These are phyloP conservation scores for Ameiurus melas DNA, from an alignment of 2,113 vertebrate genomes.

Conservation along the genomic window DNA sequence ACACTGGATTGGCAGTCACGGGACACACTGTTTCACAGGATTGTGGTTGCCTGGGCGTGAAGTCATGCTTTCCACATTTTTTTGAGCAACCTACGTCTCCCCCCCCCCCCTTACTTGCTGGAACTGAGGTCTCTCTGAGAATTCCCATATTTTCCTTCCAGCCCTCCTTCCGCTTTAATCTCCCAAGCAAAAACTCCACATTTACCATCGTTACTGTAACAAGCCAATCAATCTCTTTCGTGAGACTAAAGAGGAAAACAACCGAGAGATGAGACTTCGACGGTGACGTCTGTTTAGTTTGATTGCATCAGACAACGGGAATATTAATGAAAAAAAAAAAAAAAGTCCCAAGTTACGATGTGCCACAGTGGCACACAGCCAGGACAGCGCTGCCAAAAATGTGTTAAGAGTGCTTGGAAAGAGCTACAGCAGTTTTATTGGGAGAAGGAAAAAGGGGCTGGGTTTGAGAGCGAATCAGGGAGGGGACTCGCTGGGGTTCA, in stretches of 20 bases:
- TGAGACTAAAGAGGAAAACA: neutral
- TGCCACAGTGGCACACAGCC: slow-evolving; percentile 40
- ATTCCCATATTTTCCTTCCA: slow-evolving; percentile 37
- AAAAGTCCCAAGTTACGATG: slow-evolving; percentile 38
- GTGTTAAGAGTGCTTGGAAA: slow-evolving; percentile 1
- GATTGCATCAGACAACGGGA: slow-evolving; percentile 19
- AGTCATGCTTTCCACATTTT: slow-evolving; percentile 68
- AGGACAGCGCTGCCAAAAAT: slow-evolving; percentile 59
- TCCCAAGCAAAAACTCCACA: slow-evolving; percentile 4
- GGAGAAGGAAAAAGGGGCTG: neutral
- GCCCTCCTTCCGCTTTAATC: slow-evolving; percentile 17
- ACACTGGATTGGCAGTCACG: slow-evolving; percentile 27
- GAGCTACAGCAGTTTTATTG: slow-evolving; percentile 33
- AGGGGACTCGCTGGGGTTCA: slow-evolving; percentile 57
- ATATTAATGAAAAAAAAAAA: neutral
- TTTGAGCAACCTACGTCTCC: slow-evolving; percentile 53
- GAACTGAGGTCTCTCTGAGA: slow-evolving; percentile 61
- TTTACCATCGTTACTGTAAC: slow-evolving; percentile 41
- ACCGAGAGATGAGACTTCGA: neutral
- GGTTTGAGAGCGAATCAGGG: slow-evolving; percentile 51
- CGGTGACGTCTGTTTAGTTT: neutral
- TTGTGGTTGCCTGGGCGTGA: slow-evolving; percentile 62
- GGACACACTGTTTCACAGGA: slow-evolving; percentile 59
- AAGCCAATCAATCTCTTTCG: neutral
- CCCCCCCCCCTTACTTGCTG: slow-evolving; percentile 50